These are phyloP conservation scores for Nephotettix cincticeps DNA, from an alignment of 1,140 invertebrate genomes.

Conservation along the genomic window DNA sequence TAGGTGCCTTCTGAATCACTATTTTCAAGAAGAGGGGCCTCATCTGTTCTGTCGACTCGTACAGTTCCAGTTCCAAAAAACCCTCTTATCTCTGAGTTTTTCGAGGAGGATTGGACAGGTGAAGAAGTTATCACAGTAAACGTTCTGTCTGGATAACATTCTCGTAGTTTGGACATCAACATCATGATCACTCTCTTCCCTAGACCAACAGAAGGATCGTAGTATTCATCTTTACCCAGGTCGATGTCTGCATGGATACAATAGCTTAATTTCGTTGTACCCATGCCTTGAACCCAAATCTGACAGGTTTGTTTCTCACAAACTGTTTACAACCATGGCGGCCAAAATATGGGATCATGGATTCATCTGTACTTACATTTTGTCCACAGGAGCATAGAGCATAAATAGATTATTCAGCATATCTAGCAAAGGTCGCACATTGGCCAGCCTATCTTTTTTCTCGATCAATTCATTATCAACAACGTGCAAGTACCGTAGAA, in stretches of 20 bases:
- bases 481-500: too few relatives aligned
- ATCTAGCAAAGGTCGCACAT: too few relatives aligned
- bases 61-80: background rate
- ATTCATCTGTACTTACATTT: too few relatives aligned
- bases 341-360: too few relatives aligned
- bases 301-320: conserved; percentile 39
- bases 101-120: background rate
- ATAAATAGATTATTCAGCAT: too few relatives aligned
- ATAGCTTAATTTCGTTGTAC: conserved; percentile 39
- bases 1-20: background rate
- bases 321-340: too few relatives aligned
- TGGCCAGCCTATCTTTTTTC: too few relatives aligned
- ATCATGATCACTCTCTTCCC: conserved; percentile 35
- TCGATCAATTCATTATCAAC: too few relatives aligned
- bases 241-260: conserved; percentile 40
- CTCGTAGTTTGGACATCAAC: too few relatives aligned
- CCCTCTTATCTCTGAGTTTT: background rate
- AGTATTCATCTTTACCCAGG: conserved; percentile 16
- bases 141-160: too few relatives aligned
- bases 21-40: background rate
- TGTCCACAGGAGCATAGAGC: too few relatives aligned
- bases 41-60: background rate
- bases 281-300: conserved; percentile 43
- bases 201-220: conserved; percentile 32
- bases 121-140: background rate